A percentile compares a stretch with the other conserved stretches of the same genome.
Evolutionary conservation across 1,140 invertebrate species (phyloP).

Genomic region (Hestina assimilis): DNA sequence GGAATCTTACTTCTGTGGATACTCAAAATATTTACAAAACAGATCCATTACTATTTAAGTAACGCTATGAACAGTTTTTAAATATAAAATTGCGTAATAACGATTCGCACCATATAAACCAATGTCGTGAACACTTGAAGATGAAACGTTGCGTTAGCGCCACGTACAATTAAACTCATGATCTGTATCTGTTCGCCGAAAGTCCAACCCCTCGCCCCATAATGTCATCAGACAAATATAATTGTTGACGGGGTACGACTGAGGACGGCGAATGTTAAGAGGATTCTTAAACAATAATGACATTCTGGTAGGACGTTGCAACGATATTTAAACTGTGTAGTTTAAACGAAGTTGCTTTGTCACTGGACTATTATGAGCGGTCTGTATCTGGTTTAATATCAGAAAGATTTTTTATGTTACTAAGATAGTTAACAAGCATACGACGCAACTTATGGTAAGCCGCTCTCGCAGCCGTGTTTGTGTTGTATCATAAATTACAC

Average conservation of each 20-base stretch:
- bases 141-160: conserved; percentile 71
- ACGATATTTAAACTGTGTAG: conserved; percentile 9
- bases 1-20: too few relatives aligned
- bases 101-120: conserved; percentile 44
- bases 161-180: conserved; percentile 73
- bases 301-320: conserved; percentile 13
- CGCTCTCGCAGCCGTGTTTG: too few relatives aligned
- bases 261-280: conserved; percentile 21
- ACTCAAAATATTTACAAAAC: too few relatives aligned
- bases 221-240: conserved; percentile 58
- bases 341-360: conserved; percentile 15
- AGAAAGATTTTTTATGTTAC: neutral
- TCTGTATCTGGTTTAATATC: neutral
- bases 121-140: conserved; percentile 41
- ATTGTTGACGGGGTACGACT: conserved; percentile 40
- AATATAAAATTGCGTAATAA: neutral
- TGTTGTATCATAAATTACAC: too few relatives aligned
- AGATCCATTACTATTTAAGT: too few relatives aligned
- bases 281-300: conserved; percentile 37
- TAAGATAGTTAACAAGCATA: too few relatives aligned
- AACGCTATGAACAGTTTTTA: too few relatives aligned
- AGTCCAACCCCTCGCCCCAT: conserved; percentile 47
- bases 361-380: too few relatives aligned
- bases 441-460: too few relatives aligned
- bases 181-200: conserved; percentile 72